Evolutionary conservation across 2,113 vertebrate species (phyloP).

Genomic region (Xenus cinereus): DNA sequence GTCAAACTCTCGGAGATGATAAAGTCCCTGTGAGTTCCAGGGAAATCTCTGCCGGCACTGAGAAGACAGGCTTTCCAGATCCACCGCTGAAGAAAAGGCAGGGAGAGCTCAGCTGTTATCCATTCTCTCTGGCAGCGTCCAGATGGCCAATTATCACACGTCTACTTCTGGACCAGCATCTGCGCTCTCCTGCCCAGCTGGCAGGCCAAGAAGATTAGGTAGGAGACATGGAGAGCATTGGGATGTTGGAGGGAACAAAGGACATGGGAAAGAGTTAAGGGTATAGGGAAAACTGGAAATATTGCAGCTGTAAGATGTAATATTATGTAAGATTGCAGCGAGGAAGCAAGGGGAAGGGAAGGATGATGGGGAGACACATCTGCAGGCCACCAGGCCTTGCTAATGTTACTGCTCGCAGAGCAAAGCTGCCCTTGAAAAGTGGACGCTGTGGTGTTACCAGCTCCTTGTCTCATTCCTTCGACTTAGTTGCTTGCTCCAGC

Average conservation of each 20-base stretch:
- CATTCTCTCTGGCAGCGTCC: conserved; percentile 45
- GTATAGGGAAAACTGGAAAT: background rate
- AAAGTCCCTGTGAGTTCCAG: conserved; percentile 41
- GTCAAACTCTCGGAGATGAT: conserved; percentile 16
- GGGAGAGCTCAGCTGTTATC: conserved; percentile 58
- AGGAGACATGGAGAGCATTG: conserved; percentile 26
- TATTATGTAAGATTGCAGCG: conserved; percentile 17
- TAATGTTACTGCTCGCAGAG: background rate
- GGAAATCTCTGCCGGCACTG: conserved; percentile 33
- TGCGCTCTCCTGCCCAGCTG: conserved; percentile 11
- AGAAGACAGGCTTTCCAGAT: conserved; percentile 49
- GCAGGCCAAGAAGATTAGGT: conserved; percentile 50
- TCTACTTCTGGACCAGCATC: conserved; percentile 64
- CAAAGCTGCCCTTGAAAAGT: background rate
- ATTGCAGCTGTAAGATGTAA: conserved; percentile 27
- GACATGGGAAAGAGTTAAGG: background rate
- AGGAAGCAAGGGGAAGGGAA: background rate
- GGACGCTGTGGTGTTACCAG: background rate
- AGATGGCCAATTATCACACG: conserved; percentile 63
- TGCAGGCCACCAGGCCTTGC: background rate
- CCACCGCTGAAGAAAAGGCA: background rate
- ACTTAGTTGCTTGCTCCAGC: background rate
- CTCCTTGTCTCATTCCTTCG: background rate
- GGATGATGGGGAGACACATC: background rate
- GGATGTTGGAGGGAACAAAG: conserved; percentile 1